Base-by-base conservation (phyloP, 2,113 vertebrate genomes). In the Lates calcarifer region DNA sequence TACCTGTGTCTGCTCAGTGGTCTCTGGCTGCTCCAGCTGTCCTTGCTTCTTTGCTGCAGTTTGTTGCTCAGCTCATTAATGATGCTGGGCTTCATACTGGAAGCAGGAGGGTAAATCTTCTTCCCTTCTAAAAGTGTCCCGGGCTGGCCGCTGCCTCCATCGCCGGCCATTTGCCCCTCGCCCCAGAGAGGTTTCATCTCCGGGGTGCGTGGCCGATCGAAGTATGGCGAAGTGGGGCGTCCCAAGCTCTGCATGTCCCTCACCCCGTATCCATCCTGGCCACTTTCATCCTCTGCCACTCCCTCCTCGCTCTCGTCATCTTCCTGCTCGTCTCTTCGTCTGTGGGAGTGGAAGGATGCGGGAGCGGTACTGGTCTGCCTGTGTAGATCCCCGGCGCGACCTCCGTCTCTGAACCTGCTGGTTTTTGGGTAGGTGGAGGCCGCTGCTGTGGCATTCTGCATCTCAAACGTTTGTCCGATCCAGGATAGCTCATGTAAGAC, bases 61-160 rank as follows among this genome's bases (percentile, higher is more conserved):
- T 98, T 98, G 95, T 92, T 96, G 95, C 94, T 98, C 86, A 98
- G 95, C 92, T 98, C 97, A 11, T 94, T 97, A 85, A 98, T 96
- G 91, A 98, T 97, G 94, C 95, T 97, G 86, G 96, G 94, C 89
- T 97, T 98, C 79, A 97, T 96, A 39, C 96, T 94, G 61, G 96
- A 94, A 39, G 95, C 90, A 14, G 96, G 91, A 43, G 95, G 94
- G 91, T 96, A 91, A 78, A 95, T 89, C 89, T 93, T 96, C 71
- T 92, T 93, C 11, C 94, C 92, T 70, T 95, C 95, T 43, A 95
- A 79, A 63, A 93, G 91, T 1, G 91, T 11, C 51, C 73, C 90
- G 0, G 81, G 82, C 63, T 89, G 94, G 58, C 73, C 49, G 35
- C 73, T 45, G 35, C 83, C 72, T 10, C 63, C 87, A 17, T 95